These are phyloP conservation scores for Drosophila teissieri DNA, from an alignment of 1,140 invertebrate species.

Conservation along the genomic window DNA sequence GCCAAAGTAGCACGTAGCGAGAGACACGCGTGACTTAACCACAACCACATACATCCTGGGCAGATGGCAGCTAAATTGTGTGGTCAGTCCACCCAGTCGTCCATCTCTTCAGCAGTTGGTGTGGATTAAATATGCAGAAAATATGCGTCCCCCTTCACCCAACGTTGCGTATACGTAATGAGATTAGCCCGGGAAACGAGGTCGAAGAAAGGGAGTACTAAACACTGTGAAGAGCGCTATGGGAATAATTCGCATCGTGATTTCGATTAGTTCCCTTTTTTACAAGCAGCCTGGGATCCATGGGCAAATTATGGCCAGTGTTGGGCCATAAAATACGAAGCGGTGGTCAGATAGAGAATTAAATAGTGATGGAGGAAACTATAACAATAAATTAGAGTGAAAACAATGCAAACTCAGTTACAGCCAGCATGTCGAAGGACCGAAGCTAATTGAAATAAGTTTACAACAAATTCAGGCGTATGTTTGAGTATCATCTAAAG, in stretches of 20 bases:
- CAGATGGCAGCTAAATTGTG: constrained; percentile 46
- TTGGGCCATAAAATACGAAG: constrained; percentile 10
- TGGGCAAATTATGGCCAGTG: constrained; percentile 35
- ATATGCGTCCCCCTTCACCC: constrained; percentile 40
- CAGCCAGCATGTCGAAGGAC: not conserved
- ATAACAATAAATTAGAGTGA: constrained; percentile 7
- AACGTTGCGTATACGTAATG: constrained; percentile 64
- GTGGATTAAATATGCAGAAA: constrained; percentile 58
- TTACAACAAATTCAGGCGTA: constrained; percentile 33
- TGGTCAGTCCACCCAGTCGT: constrained; percentile 22
- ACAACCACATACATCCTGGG: constrained; percentile 39
- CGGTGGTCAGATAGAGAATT: constrained; percentile 5
- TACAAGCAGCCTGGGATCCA: constrained; percentile 30
- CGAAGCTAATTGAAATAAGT: constrained; percentile 61
- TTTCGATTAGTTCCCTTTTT: constrained; percentile 52
- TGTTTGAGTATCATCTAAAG: constrained; percentile 49
- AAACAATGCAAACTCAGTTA: not conserved
- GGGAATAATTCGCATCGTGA: constrained; percentile 54
- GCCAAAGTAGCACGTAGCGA: constrained; percentile 44
- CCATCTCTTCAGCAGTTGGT: constrained; percentile 13
- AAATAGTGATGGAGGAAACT: not conserved
- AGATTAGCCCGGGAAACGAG: constrained; percentile 44
- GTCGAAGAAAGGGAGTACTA: constrained; percentile 6
- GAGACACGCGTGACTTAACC: constrained; percentile 26
- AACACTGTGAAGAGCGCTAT: constrained; percentile 40